Conservation (phyloP, 2,113 vertebrate genomes). For the Piprites chloris region DNA sequence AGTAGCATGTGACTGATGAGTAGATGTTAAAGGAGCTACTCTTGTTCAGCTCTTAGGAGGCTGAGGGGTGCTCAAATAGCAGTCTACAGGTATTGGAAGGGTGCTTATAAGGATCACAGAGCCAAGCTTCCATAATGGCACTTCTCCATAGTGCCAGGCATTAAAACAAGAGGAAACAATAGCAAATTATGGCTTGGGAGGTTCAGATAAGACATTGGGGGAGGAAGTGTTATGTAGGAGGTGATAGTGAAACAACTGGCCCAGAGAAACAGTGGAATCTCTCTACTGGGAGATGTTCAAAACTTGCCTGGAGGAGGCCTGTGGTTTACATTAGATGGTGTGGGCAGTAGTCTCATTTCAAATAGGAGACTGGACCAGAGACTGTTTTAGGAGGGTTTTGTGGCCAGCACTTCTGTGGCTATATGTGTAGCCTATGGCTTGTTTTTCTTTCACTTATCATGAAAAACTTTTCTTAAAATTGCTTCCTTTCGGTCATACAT, state of each 20-base stretch:
- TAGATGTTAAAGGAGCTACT: neutral
- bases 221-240: neutral
- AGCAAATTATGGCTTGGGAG: neutral
- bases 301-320: neutral
- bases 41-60: neutral
- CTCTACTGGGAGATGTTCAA: neutral
- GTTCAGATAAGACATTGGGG: neutral
- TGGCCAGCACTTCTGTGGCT: neutral
- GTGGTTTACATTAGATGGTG: neutral
- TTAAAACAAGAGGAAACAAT: neutral
- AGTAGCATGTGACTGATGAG: neutral
- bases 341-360: neutral
- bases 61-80: neutral
- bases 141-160: neutral
- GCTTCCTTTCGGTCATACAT: neutral
- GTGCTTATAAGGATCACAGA: neutral
- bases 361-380: neutral
- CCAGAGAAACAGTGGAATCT: neutral
- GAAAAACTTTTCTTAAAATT: neutral
- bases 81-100: neutral
- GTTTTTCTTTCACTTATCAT: neutral
- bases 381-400: neutral
- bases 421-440: neutral
- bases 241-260: neutral
- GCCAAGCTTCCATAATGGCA: neutral